These are phyloP conservation scores for Platypus cylindrus DNA, from an alignment of 2,888 invertebrate genomes.

Conservation along the genomic window DNA sequence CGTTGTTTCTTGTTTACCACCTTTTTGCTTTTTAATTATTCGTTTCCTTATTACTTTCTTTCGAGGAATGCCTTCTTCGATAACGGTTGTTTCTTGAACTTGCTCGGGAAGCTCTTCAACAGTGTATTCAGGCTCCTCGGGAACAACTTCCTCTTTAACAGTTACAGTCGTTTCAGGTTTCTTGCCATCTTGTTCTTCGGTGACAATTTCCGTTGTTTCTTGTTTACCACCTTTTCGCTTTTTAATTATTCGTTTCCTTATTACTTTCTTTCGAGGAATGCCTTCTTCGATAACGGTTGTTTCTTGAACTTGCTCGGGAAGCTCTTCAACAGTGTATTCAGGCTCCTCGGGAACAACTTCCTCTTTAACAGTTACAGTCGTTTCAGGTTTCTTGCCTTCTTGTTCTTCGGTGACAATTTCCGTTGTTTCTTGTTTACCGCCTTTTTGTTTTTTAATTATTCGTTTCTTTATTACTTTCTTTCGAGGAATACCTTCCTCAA, in stretches of 20 bases:
- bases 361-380: slow-evolving; percentile 22
- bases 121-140: slow-evolving; percentile 29
- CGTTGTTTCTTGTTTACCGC: slow-evolving; percentile 27
- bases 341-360: slow-evolving; percentile 16
- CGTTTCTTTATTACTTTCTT: slow-evolving; percentile 23
- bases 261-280: slow-evolving; percentile 24
- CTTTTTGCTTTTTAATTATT: slow-evolving; percentile 19
- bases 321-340: slow-evolving; percentile 21
- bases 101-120: slow-evolving; percentile 23
- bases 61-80: slow-evolving; percentile 26
- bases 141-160: slow-evolving; percentile 21
- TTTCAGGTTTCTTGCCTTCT: slow-evolving; percentile 24
- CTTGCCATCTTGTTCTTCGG: slow-evolving; percentile 31
- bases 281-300: slow-evolving; percentile 30
- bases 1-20: slow-evolving; percentile 26
- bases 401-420: slow-evolving; percentile 35
- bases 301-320: slow-evolving; percentile 19
- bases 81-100: slow-evolving; percentile 21
- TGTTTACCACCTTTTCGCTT: slow-evolving; percentile 31
- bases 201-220: slow-evolving; percentile 30
- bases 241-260: slow-evolving; percentile 32
- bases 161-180: slow-evolving; percentile 22
- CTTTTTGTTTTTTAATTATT: slow-evolving; percentile 24
- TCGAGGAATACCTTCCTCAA: slow-evolving; percentile 20
- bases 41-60: slow-evolving; percentile 24